Evolutionary conservation across 37 sponge, comb jelly and placozoan species (phyloP).

Genomic region (Beroe forskalii): DNA sequence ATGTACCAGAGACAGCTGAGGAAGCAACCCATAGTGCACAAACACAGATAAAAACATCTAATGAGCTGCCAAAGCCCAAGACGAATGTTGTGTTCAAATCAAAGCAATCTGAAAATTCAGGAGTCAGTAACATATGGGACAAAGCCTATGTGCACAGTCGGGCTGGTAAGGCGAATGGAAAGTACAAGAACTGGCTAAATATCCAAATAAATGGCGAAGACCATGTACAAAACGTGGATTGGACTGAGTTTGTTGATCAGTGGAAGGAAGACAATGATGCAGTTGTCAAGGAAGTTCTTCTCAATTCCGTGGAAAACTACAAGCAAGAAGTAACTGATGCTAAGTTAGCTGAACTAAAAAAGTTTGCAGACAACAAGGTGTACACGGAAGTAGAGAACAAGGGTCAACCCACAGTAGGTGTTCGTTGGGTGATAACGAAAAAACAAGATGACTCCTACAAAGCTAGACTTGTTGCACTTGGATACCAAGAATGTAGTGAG

Average conservation of each 20-base stretch:
- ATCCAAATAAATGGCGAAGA: not conserved
- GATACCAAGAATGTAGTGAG: not conserved
- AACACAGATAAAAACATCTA: no score
- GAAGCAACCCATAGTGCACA: no score
- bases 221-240: not conserved
- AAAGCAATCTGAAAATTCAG: not conserved
- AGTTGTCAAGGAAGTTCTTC: not conserved
- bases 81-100: not conserved
- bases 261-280: not conserved
- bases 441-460: not conserved
- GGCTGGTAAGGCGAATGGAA: slow-evolving; percentile 1
- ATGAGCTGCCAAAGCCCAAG: not conserved
- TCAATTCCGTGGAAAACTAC: not conserved
- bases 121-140: not conserved
- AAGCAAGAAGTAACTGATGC: slow-evolving; percentile 34
- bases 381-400: not conserved
- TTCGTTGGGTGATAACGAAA: not conserved
- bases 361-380: not conserved
- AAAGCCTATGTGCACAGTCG: slow-evolving; percentile 3
- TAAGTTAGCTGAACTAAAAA: not conserved
- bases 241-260: not conserved
- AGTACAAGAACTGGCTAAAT: not conserved
- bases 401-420: not conserved
- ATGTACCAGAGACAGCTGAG: no score
- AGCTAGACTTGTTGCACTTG: slow-evolving; percentile 5